Evolutionary conservation across 2,888 invertebrate species (phyloP), one percentile per base, ranked within the genome.

Genomic region (Hipparchia sbordonii): DNA sequence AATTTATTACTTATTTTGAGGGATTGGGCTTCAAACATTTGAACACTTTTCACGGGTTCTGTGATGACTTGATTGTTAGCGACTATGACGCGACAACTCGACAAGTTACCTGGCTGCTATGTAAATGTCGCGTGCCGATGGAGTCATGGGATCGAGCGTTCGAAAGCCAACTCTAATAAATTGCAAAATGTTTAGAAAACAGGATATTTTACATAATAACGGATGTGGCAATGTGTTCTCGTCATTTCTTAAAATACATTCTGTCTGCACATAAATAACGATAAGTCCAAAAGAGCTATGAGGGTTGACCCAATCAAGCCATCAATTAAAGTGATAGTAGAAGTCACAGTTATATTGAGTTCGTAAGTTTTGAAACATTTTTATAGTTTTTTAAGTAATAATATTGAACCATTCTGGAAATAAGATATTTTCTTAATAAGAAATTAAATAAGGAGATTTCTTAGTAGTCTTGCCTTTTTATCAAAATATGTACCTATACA

Each of bases 61-160:
- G 51, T 71, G 63, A 68, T 72, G 60, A 65, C 72, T 63, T 63
- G 70, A 70, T 67, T 70, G 70, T 72, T 72, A 56, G 48, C 51
- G 51, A 54, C 59, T 70, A 46, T 72, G 71, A 63, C 72, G 65
- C 51, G 72, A 70, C 57, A 52, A 61, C 72, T 60, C 51, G 72
- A 70, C 57, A 52, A 61, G 51, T 69, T 82, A 83, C 83, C 84
- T 79, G 80, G 81, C 82, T 80, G 82, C 86, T 88, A 87, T 88
- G 87, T 85, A 91, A 93, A 92, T 93, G 91, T 88, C 92, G 88
- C 92, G 85, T 90, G 88, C 92, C 91, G 81, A 87, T 86, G 87
- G 88, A 89, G 92, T 91, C 92, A 91, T 85, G 87, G 87, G 89
- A 88, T 88, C 85, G 85, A 86, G 87, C 86, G 89, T 88, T 88